phyloP scores from a whole-genome alignment of 1,140 invertebrate genomes.

The Drosophila micromelanica region DNA sequence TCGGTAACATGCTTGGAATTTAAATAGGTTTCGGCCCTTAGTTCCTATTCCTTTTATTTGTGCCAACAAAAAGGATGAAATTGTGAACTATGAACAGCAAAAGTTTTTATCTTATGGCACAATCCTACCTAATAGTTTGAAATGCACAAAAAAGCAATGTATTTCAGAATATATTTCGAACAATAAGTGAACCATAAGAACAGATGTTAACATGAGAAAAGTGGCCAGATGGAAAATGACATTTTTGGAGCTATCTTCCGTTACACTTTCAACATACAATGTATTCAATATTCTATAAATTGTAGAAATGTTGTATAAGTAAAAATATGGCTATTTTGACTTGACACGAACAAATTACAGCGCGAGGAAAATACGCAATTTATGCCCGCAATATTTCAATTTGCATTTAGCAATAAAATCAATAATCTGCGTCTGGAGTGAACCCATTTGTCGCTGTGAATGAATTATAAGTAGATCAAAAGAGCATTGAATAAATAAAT shows the following conservation, averaged over 20 bases:
- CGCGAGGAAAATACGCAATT: not conserved
- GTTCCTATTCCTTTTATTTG: not conserved
- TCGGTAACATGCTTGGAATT: constrained; percentile 8
- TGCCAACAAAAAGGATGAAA: not conserved
- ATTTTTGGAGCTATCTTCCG: no score
- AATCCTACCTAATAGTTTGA: constrained; percentile 1
- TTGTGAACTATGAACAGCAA: not conserved
- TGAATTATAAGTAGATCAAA: constrained; percentile 19
- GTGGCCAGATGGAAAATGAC: not conserved
- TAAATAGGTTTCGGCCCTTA: not conserved
- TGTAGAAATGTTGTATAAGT: no score
- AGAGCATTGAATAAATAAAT: constrained; percentile 5
- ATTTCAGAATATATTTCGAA: constrained; percentile 5
- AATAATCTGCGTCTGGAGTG: constrained; percentile 1
- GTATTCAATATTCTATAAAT: no score
- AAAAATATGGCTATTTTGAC: no score
- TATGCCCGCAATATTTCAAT: constrained; percentile 1
- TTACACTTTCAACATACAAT: no score
- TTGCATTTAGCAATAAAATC: constrained; percentile 3
- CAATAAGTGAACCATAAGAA: constrained; percentile 4
- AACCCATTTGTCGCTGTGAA: constrained; percentile 1
- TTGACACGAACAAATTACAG: not conserved
- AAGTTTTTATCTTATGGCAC: not conserved
- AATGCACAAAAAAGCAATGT: not conserved
- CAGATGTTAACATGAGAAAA: not conserved